A percentile compares a stretch with the other conserved stretches of the same genome.
Conservation (phyloP, 2,113 vertebrate species). For the Catagonus wagneri region DNA sequence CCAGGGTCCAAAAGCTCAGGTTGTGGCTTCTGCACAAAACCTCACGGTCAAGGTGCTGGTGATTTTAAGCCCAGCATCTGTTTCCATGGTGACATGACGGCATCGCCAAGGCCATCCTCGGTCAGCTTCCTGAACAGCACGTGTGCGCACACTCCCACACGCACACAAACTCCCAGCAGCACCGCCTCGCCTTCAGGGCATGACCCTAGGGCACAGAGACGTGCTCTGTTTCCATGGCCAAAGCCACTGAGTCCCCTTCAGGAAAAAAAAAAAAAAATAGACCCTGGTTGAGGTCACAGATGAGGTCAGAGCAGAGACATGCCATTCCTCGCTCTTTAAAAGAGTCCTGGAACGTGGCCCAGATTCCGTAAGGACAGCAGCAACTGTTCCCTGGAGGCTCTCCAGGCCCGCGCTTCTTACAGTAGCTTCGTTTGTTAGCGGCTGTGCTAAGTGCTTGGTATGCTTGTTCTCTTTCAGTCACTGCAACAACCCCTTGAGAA, state of each 20-base stretch:
- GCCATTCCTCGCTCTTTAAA: not conserved
- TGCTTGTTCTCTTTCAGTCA: not conserved
- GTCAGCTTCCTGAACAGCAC: constrained; percentile 81
- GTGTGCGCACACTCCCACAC: not conserved
- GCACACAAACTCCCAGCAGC: fast-evolving
- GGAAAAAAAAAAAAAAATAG: not conserved
- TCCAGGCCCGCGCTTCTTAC: fast-evolving
- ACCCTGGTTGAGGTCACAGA: not conserved
- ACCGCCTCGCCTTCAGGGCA: not conserved
- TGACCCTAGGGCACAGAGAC: not conserved
- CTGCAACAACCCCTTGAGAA: not conserved
- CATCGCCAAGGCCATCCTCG: constrained; percentile 82
- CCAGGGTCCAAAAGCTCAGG: not conserved
- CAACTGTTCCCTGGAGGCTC: not conserved
- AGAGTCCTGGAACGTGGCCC: not conserved
- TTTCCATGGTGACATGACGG: constrained; percentile 83
- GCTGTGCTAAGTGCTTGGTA: fast-evolving
- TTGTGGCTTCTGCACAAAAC: constrained; percentile 38
- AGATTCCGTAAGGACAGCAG: not conserved
- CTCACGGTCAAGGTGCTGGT: not conserved
- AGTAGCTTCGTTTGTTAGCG: not conserved
- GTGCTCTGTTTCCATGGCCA: not conserved
- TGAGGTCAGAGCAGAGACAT: not conserved
- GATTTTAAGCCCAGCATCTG: constrained; percentile 74
- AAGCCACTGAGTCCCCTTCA: not conserved